Base-by-base conservation (phyloP, 2,113 vertebrate genomes). In the Parus major region DNA sequence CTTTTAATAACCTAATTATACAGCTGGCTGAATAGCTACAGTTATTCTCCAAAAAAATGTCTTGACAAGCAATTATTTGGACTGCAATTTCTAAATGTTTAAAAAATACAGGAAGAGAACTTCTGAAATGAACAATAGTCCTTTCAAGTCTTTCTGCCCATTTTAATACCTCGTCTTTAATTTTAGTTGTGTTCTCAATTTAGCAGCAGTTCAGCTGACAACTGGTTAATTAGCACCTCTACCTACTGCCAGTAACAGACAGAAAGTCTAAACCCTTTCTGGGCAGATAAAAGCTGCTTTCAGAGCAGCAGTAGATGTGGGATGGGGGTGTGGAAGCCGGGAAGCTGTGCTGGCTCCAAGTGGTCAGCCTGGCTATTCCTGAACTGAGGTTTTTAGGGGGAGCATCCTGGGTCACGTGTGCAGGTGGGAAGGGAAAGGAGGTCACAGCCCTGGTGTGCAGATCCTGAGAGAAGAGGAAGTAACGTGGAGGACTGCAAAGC, bases 41-140 rank as follows among this genome's bases (percentile, higher is more conserved):
- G 93, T 84, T 90, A 27, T 36, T 90, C 88, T 87, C 55, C 7
- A 39, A 82, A 96, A 75, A 73, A 82, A 77, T 5, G n/a, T 70
- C 83, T 82, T 91, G 93, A 92, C 82, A 88, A 93, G 92, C 73
- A 75, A n/a, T 94, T 96, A 88, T 87, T 95, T 93, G 78, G 87
- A 75, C 68, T 94, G 59, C 78, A 56, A 53, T 59, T 94, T 91
- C 71, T 89, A 50, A 61, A 78, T 72, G 78, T 92, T 93, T 93
- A 78, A 95, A 95, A 97, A 97, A 95, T 49, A 91, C 28, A 53
- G 69, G 69, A 73, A 60, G 55, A 79, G 29, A 59, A 52, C 36
- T 69, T 85, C 57, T 56, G 68, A 82, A 69, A 80, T 52, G 77
- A 92, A 52, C 63, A 72, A 41, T 46, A 41, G 24, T 49, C 59